Percentiles rank a stretch among this genome's conserved stretches.
Conservation (phyloP, 2,888 invertebrate species). For the Sipha maydis region DNA sequence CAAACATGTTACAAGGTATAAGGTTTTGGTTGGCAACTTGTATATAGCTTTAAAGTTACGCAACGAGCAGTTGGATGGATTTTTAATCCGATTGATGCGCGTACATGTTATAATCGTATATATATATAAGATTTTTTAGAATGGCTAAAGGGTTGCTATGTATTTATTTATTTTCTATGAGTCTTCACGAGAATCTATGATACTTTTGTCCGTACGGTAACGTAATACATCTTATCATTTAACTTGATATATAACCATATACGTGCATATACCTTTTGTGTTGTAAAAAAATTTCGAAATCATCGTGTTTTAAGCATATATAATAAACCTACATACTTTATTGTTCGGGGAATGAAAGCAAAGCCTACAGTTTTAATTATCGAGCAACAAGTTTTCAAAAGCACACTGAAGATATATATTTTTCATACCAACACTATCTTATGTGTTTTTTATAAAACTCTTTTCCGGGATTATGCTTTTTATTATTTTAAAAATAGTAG, state of each 20-base stretch:
- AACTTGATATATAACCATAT: not conserved
- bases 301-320: not conserved
- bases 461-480: constrained; percentile 14
- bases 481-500: constrained; percentile 39
- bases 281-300: not conserved
- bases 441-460: constrained; percentile 6
- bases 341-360: constrained; percentile 30
- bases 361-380: constrained; percentile 49
- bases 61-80: constrained; percentile 52
- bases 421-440: constrained; percentile 4
- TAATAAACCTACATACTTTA: constrained; percentile 5
- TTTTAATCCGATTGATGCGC: constrained; percentile 54
- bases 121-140: not conserved
- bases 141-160: not conserved
- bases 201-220: not conserved
- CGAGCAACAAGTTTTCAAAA: constrained; percentile 56
- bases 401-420: constrained; percentile 12
- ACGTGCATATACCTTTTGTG: not conserved
- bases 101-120: no score
- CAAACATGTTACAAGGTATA: not conserved
- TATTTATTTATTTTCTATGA: not conserved
- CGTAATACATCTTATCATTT: not conserved
- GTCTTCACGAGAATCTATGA: not conserved
- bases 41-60: constrained; percentile 38
- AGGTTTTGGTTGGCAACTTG: constrained; percentile 2